Base-by-base conservation (phyloP, 2,888 invertebrate genomes). In the Stratiomys singularior region DNA sequence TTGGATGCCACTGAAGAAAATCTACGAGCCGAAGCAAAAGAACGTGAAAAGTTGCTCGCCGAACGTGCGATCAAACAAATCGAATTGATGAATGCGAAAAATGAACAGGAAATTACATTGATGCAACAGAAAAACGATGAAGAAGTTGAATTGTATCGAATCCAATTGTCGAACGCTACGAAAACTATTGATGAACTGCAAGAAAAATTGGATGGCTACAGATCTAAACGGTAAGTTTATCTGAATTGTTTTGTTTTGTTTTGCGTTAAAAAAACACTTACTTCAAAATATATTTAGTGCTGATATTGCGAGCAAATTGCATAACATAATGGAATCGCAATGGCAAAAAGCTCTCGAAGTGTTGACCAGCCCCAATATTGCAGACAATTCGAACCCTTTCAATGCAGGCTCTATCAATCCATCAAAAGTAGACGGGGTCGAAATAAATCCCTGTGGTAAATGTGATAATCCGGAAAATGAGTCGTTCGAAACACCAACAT, bases 81-180 rank as follows among this genome's bases (percentile, higher is more conserved):
- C 72, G 89, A 91, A 79, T 89, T 92, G 86, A 89, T 94, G 25
- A 91, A 92, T 76, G 91, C 92, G 81, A 92, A 92, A 81, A 93
- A 94, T 84, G 91, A 91, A 82, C 85, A 93, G 78, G 95, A 95
- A 86, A 89, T 94, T n/a, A 90, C 90, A 82, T 88, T 94, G 28
- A 81, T 94, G 71, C 94, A 94, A 87, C 93, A 94, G 85, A 94
- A 94, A 82, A 94, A 95, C 80, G 90, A 87, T 82, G 94, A 95
- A 85, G 94, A 95, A 85, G 91, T 93, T 2, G 91, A 92, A 80
- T 83, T 94, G n/a, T 92, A 90, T 83, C 89, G 93, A 58, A 86
- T 94, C 77, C 93, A 93, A 82, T 85, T 94, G 28, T 91, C 91
- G 0, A 93, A 94, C 84, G 89, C 91, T 4, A 89, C 90, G 9